Evolutionary conservation across 2,797 vertebrate genomes (phyloP).

Genomic region (Varecia variegata): DNA sequence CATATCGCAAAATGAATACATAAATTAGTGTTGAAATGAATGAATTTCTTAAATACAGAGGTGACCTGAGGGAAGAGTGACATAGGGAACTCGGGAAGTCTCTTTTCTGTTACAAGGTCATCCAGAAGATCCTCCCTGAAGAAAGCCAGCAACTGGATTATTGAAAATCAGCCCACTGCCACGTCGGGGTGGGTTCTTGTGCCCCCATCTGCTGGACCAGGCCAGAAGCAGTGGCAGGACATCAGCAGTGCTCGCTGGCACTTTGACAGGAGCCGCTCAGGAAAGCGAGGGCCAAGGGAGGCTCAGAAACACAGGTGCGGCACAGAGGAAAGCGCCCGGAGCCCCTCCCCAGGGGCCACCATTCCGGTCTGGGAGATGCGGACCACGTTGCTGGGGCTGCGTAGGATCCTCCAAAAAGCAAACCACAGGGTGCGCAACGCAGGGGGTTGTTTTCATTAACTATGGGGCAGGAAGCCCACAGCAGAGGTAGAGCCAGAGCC

Average conservation of each 20-base stretch:
- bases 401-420: not conserved
- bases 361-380: not conserved
- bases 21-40: not conserved
- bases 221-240: not conserved
- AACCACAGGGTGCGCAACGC: rapidly evolving
- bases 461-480: rapidly evolving
- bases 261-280: not conserved
- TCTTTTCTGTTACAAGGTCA: not conserved
- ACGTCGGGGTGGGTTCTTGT: not conserved
- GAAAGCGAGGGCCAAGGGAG: not conserved
- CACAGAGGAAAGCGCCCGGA: rapidly evolving
- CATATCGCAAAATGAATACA: too few relatives aligned
- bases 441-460: not conserved
- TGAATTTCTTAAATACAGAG: not conserved
- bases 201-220: not conserved
- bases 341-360: not conserved
- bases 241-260: too few relatives aligned
- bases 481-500: not conserved
- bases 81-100: not conserved
- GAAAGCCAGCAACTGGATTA: not conserved
- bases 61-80: not conserved
- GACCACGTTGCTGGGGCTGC: not conserved
- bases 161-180: not conserved
- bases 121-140: not conserved
- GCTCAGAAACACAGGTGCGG: not conserved